Conservation (phyloP, 2,888 invertebrate genomes). For the Microchrysa polita region DNA sequence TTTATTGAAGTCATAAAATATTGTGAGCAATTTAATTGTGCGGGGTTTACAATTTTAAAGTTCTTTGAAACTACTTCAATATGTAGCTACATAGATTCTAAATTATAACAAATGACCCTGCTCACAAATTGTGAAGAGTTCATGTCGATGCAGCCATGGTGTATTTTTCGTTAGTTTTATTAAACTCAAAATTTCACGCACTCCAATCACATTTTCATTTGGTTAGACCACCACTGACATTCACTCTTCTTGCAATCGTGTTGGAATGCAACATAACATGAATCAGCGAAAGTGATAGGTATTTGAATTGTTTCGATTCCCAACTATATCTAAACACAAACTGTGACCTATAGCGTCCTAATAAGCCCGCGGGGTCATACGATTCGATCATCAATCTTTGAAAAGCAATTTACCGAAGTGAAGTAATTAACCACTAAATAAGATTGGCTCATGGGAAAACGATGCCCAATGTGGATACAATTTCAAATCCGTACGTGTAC, state of each 20-base stretch:
- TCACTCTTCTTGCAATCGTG: background rate
- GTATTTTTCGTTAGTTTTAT: background rate
- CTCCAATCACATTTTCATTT: conserved; percentile 19
- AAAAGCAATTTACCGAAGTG: conserved; percentile 35
- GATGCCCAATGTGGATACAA: background rate
- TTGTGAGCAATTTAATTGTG: too few relatives aligned
- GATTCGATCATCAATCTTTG: conserved; percentile 36
- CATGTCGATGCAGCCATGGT: too few relatives aligned
- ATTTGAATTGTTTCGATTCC: conserved; percentile 20
- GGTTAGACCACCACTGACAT: background rate
- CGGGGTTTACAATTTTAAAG: too few relatives aligned
- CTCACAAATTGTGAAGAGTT: too few relatives aligned
- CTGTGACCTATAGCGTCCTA: conserved; percentile 20
- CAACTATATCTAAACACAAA: background rate
- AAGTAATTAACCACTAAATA: conserved; percentile 27
- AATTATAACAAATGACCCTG: too few relatives aligned
- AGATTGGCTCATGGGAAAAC: conserved; percentile 27
- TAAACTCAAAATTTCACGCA: background rate
- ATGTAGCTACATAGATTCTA: too few relatives aligned
- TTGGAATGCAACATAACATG: background rate
- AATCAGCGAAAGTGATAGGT: conserved; percentile 35
- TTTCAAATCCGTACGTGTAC: background rate
- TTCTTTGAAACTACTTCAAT: too few relatives aligned
- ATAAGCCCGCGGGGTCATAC: conserved; percentile 32
- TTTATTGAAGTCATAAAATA: too few relatives aligned